Evolutionary conservation across 2,888 invertebrate genomes (phyloP).

Genomic region (Apamea epomidion): DNA sequence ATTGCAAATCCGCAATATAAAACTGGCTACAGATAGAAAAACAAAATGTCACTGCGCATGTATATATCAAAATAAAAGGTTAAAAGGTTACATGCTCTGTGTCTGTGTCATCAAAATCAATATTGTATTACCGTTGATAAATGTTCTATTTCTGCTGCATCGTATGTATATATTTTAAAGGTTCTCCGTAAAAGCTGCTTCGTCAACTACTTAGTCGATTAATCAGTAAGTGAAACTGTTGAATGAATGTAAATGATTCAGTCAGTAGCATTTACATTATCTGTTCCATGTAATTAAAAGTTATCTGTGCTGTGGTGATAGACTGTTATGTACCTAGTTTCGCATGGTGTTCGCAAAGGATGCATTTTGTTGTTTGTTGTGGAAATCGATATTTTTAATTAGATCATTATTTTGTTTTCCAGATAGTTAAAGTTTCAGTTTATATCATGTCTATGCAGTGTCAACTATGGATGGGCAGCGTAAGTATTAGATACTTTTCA

Average conservation of each 20-base stretch:
- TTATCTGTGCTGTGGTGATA: too few relatives aligned
- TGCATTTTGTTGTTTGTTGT: constrained; percentile 28
- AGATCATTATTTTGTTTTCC: background rate
- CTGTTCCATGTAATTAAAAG: background rate
- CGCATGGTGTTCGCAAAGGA: background rate
- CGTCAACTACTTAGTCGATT: constrained; percentile 31
- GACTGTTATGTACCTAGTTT: too few relatives aligned
- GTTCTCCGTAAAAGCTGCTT: background rate
- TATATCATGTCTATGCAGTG: constrained; percentile 91
- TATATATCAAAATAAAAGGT: background rate
- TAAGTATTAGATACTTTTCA: constrained; percentile 85
- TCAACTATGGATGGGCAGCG: constrained; percentile 98
- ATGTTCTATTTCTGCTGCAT: background rate
- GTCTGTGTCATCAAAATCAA: too few relatives aligned
- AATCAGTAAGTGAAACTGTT: background rate
- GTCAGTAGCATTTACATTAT: background rate
- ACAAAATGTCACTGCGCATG: constrained; percentile 15
- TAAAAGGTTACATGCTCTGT: too few relatives aligned
- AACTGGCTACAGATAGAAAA: background rate
- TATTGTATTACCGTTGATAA: background rate
- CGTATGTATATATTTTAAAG: background rate
- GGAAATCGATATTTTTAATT: background rate
- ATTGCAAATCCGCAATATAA: background rate
- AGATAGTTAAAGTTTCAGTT: constrained; percentile 2
- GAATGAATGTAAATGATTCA: background rate